A percentile compares a stretch with the other conserved stretches of the same genome.
Conservation (phyloP, 2,797 vertebrate genomes). For the Diplodus puntazzo region DNA sequence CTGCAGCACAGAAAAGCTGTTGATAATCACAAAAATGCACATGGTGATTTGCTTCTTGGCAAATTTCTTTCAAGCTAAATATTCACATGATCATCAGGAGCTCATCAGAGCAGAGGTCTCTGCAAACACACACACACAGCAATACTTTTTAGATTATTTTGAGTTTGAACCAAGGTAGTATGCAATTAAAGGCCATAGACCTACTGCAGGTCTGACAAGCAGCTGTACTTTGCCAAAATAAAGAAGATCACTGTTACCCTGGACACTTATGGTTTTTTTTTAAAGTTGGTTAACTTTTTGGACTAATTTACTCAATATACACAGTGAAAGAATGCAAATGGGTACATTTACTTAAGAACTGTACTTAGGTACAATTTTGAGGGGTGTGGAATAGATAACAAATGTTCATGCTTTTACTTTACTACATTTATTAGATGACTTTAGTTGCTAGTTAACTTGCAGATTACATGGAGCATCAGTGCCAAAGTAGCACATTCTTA, state of each 20-base stretch:
- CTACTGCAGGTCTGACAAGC: neutral
- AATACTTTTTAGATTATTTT: neutral
- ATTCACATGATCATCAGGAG: neutral
- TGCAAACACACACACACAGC: neutral
- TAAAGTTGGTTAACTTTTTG: neutral
- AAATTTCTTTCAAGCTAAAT: neutral
- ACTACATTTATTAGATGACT: no score
- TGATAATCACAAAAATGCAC: slow-evolving; percentile 4
- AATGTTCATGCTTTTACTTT: no score
- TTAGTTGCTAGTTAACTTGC: no score
- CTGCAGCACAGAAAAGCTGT: slow-evolving; percentile 9
- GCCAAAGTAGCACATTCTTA: no score
- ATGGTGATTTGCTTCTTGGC: neutral
- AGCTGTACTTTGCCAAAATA: neutral
- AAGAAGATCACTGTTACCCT: neutral
- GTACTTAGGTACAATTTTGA: no score
- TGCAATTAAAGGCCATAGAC: neutral
- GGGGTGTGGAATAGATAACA: no score
- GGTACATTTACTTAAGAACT: no score
- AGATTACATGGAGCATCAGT: no score
- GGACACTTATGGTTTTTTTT: neutral
- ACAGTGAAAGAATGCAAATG: no score
- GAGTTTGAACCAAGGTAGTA: neutral
- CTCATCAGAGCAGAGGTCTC: neutral
- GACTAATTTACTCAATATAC: neutral